Base-by-base conservation (phyloP, 2,797 vertebrate species). In the Trachurus trachurus region DNA sequence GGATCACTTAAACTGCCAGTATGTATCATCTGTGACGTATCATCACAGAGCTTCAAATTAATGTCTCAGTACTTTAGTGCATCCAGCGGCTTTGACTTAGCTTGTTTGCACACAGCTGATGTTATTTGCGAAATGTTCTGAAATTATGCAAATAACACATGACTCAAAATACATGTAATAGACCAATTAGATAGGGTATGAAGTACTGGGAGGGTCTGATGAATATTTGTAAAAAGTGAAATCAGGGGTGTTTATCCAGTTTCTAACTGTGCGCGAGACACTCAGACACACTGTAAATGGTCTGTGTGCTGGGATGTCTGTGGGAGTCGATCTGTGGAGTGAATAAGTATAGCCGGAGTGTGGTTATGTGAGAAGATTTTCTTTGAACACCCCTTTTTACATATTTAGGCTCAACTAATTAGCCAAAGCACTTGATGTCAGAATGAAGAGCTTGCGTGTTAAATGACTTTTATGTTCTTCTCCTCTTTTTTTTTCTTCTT, bases 391-490 rank as follows among this genome's bases (percentile, higher is more conserved):
- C 17, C 4, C 6, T 39, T 78, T 70, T 70, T 44, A 34, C 45
- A 56, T 9, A 57, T 66, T 74, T 77, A 2, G 0, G 3, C 31
- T 71, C 1, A 3, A 74, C 49, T 84, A 61, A 82, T 82, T 81
- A 64, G 56, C 54, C 54, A 39, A 58, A 61, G 53, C 59, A n/a
- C 65, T 87, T 78, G 39, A 82, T 80, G 73, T 87, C 39, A 56
- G 40, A 85, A 74, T 52, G 79, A 87, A 37, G 39, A 52, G 42
- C 59, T 74, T n/a, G 47, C 56, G 62, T 72, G 39, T 66, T 50
- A 29, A 76, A 52, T 45, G 0, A 67, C 42, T 67, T 83, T 74
- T 16, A 70, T 72, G 44, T 71, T 78, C 56, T 73, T 4, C 2
- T 75, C 34, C 34, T 37, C 34, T 8, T 83, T 90, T 71, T 17